These are phyloP conservation scores for Nilaparvata lugens DNA, from an alignment of 1,140 invertebrate genomes.

Conservation along the genomic window DNA sequence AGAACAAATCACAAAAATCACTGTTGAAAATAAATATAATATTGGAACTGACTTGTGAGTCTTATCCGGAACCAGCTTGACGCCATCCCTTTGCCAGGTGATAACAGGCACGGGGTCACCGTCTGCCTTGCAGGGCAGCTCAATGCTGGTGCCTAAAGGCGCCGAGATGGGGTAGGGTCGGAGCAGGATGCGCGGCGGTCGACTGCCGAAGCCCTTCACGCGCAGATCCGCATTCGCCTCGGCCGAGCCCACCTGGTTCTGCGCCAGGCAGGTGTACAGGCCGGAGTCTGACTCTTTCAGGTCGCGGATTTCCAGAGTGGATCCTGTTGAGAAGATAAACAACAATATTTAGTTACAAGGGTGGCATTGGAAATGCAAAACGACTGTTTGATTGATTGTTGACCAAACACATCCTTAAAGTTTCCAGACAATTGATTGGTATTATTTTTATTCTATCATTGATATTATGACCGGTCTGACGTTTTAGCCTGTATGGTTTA, in stretches of 20 bases:
- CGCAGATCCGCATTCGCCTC: constrained; percentile 56
- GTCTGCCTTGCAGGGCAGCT: constrained; percentile 67
- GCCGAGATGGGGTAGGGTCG: constrained; percentile 66
- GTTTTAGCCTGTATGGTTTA: too few species aligned
- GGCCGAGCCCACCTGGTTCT: constrained; percentile 57
- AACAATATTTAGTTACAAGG: constrained; percentile 4
- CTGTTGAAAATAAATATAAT: too few species aligned
- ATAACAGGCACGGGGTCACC: constrained; percentile 68
- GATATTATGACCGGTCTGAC: too few species aligned
- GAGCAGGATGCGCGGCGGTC: constrained; percentile 49
- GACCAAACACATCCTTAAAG: neutral
- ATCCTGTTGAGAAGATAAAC: constrained; percentile 17
- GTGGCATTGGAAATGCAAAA: too few species aligned
- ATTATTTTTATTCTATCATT: too few species aligned
- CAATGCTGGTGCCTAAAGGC: constrained; percentile 57
- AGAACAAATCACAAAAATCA: too few species aligned
- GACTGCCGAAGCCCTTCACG: constrained; percentile 40
- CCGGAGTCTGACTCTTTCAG: constrained; percentile 59
- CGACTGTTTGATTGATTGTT: too few species aligned
- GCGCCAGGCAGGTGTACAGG: constrained; percentile 69
- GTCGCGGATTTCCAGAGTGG: constrained; percentile 50
- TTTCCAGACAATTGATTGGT: too few species aligned
- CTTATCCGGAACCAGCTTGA: constrained; percentile 37
- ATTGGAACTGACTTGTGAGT: constrained; percentile 31
- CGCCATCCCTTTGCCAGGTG: constrained; percentile 73